Percentiles rank a stretch among this genome's conserved stretches.
phyloP scores from a whole-genome alignment of 1,140 invertebrate species.

The Zophobas atratus region DNA sequence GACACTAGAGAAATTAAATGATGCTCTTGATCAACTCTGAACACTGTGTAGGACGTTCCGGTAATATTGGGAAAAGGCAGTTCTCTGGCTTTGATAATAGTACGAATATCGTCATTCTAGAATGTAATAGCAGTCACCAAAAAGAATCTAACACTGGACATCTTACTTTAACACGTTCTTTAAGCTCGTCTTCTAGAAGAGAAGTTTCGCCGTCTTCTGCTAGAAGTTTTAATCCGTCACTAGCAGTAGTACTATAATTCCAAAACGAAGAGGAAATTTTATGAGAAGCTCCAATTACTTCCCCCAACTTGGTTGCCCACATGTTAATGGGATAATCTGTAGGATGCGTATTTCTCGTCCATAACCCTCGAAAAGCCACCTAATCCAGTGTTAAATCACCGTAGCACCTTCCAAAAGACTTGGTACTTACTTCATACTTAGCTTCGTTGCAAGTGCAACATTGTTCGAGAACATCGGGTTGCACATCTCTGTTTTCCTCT shows the following conservation, averaged over 20 bases:
- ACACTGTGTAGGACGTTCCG: constrained; percentile 93
- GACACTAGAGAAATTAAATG: constrained; percentile 95
- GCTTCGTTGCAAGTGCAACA: constrained; percentile 96
- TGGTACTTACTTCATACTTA: constrained; percentile 84
- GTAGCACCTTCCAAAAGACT: not conserved
- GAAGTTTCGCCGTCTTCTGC: constrained; percentile 94
- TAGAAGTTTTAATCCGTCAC: constrained; percentile 89
- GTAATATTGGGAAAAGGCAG: constrained; percentile 95
- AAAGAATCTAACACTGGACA: constrained; percentile 10
- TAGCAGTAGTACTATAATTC: constrained; percentile 91
- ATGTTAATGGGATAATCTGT: constrained; percentile 93
- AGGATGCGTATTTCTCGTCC: constrained; percentile 98
- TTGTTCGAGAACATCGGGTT: constrained; percentile 79
- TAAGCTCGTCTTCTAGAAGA: constrained; percentile 93
- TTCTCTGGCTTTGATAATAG: constrained; percentile 97
- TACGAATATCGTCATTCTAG: constrained; percentile 92
- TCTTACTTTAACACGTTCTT: constrained; percentile 76
- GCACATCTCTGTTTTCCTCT: constrained; percentile 77
- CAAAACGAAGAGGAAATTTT: constrained; percentile 91
- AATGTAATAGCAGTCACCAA: constrained; percentile 47
- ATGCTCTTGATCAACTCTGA: constrained; percentile 91
- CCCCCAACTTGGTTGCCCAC: constrained; percentile 93
- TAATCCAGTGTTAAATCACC: constrained; percentile 60
- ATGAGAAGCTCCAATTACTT: constrained; percentile 98
- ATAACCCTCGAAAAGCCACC: constrained; percentile 95